A percentile compares a stretch with the other conserved stretches of the same genome.
phyloP scores from a whole-genome alignment of 2,888 invertebrate genomes.

The Coleophora flavipennella region DNA sequence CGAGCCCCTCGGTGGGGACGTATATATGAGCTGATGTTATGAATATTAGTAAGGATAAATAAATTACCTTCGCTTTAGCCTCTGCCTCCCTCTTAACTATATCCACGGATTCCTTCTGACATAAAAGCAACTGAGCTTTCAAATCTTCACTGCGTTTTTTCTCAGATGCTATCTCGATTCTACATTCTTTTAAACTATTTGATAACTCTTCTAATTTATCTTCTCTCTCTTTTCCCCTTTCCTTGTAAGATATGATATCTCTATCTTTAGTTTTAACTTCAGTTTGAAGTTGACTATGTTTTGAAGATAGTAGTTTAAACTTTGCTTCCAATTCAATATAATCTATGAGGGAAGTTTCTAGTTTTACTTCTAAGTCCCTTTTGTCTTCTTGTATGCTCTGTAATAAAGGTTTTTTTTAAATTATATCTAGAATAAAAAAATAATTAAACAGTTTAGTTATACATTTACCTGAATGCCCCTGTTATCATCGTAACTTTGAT shows the following conservation, averaged over 20 bases:
- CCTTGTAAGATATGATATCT: conserved; percentile 57
- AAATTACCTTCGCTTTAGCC: conserved; percentile 56
- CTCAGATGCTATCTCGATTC: conserved; percentile 43
- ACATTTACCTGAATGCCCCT: conserved; percentile 36
- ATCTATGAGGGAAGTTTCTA: conserved; percentile 64
- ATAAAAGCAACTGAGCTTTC: conserved; percentile 32
- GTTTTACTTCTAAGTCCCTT: conserved; percentile 70
- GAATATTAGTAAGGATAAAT: too few relatives aligned
- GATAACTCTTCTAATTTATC: conserved; percentile 31
- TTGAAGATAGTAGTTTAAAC: conserved; percentile 37
- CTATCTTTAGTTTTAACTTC: conserved; percentile 49
- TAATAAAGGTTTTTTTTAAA: not conserved
- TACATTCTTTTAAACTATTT: conserved; percentile 40
- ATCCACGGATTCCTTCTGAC: conserved; percentile 44
- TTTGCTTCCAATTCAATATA: conserved; percentile 64
- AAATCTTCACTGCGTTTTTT: conserved; percentile 46
- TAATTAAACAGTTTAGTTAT: not conserved
- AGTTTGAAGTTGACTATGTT: conserved; percentile 29
- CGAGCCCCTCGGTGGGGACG: too few relatives aligned
- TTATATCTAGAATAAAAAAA: not conserved
- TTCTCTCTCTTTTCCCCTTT: conserved; percentile 42
- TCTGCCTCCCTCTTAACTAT: conserved; percentile 50
- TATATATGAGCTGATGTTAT: too few relatives aligned
- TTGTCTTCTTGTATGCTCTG: conserved; percentile 39
- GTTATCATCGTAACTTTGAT: conserved; percentile 50